Percentiles rank a stretch among this genome's conserved stretches.
Evolutionary conservation across 2,113 vertebrate genomes (phyloP).

Genomic region (Sinocyclocheilus rhinocerous): DNA sequence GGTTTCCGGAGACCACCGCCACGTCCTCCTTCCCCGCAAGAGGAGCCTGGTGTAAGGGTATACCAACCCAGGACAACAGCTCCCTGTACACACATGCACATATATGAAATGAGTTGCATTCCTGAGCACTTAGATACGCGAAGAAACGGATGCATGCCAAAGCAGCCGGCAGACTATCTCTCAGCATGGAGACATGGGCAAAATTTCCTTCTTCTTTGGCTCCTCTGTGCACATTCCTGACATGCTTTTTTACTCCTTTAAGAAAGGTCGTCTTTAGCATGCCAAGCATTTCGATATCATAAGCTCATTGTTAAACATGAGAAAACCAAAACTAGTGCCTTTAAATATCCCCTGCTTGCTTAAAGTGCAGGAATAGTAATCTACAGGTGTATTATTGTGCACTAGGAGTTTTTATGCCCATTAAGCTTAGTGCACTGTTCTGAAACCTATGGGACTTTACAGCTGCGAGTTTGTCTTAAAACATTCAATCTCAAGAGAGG

Average conservation of each 20-base stretch:
- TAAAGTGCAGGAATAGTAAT: background rate
- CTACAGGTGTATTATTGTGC: background rate
- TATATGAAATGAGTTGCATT: slow-evolving; percentile 22
- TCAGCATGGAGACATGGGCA: slow-evolving; percentile 6
- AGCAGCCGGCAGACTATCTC: slow-evolving; percentile 3
- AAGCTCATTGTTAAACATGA: background rate
- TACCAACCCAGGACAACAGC: slow-evolving; percentile 47
- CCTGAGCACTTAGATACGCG: background rate
- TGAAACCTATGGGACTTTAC: slow-evolving; percentile 25
- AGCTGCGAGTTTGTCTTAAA: background rate
- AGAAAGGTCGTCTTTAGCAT: background rate
- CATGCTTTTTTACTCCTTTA: slow-evolving; percentile 37
- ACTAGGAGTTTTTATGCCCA: background rate
- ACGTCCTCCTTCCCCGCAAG: slow-evolving; percentile 51
- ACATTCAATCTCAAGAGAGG: slow-evolving; percentile 24
- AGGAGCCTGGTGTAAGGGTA: slow-evolving; percentile 48
- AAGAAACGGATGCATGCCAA: slow-evolving; percentile 25
- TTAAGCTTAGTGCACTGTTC: slow-evolving; percentile 19
- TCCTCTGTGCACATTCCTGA: slow-evolving; percentile 50
- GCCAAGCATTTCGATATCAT: background rate
- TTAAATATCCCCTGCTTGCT: background rate
- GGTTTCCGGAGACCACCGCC: slow-evolving; percentile 64
- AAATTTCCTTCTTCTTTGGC: slow-evolving; percentile 29
- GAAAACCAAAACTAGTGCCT: background rate
- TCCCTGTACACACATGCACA: slow-evolving; percentile 50